Evolutionary conservation across 1,140 invertebrate genomes (phyloP).

Genomic region (Megathymus violae): DNA sequence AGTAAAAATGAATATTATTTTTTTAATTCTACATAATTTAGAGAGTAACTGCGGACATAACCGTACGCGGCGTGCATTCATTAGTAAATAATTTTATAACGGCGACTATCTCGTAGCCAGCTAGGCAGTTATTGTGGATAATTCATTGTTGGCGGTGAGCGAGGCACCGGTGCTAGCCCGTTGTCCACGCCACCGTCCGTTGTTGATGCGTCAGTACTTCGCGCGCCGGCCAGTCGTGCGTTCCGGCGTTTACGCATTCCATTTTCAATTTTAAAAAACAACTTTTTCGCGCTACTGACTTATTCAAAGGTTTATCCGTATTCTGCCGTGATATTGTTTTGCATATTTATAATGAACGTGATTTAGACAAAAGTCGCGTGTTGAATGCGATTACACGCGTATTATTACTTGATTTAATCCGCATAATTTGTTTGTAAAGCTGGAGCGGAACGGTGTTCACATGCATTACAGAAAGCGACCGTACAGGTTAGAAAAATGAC

Average conservation of each 20-base stretch:
- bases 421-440: constrained; percentile 64
- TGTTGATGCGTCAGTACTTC: constrained; percentile 70
- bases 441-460: constrained; percentile 76
- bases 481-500: constrained; percentile 62
- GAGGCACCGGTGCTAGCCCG: constrained; percentile 34
- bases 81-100: constrained; percentile 74
- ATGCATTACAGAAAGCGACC: constrained; percentile 82
- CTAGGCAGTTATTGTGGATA: constrained; percentile 64
- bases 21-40: background rate
- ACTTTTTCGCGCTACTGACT: constrained; percentile 3
- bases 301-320: constrained; percentile 25
- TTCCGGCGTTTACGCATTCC: constrained; percentile 47
- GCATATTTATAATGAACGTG: constrained; percentile 40
- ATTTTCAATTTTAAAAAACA: constrained; percentile 32
- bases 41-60: constrained; percentile 2
- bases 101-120: constrained; percentile 56
- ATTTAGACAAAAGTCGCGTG: constrained; percentile 51
- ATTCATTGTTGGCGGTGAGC: constrained; percentile 51
- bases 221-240: constrained; percentile 50
- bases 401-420: constrained; percentile 42
- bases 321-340: constrained; percentile 17
- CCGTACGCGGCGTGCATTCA: constrained; percentile 32
- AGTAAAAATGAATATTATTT: no score
- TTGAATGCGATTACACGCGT: constrained; percentile 42
- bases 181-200: constrained; percentile 52